Percentiles rank a stretch among this genome's conserved stretches.
Evolutionary conservation across 2,797 vertebrate genomes (phyloP).

Genomic region (Galagoides demidoff): DNA sequence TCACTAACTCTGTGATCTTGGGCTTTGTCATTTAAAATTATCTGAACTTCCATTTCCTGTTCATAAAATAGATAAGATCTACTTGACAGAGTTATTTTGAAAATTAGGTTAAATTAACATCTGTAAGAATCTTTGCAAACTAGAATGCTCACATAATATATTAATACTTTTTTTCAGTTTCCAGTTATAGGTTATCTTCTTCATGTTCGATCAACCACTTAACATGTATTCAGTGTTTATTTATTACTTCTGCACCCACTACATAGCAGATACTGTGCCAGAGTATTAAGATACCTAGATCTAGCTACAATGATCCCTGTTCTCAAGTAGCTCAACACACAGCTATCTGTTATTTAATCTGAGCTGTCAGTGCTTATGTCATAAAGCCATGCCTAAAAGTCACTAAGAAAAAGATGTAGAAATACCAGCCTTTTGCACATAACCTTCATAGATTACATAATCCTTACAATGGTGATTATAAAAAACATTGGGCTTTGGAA

Average conservation of each 20-base stretch:
- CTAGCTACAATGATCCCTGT: neutral
- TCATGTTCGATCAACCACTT: neutral
- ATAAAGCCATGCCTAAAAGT: neutral
- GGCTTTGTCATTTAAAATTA: neutral
- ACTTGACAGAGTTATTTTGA: neutral
- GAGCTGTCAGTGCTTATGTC: neutral
- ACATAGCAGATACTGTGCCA: neutral
- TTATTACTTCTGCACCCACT: neutral
- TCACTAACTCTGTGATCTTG: neutral
- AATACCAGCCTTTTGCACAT: neutral
- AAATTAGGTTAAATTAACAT: neutral
- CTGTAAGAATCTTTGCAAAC: neutral
- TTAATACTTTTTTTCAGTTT: neutral
- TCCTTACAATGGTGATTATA: neutral
- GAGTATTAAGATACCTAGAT: neutral
- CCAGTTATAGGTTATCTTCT: neutral
- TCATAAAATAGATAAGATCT: neutral
- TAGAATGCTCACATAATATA: neutral
- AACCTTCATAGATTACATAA: neutral
- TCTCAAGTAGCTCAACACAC: constrained; percentile 10
- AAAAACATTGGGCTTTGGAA: neutral
- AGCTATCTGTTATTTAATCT: neutral
- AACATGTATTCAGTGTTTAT: neutral
- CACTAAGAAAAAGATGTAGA: neutral
- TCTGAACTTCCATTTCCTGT: neutral